phyloP scores from a whole-genome alignment of 2,888 invertebrate genomes.

The Phengaris alcon region DNA sequence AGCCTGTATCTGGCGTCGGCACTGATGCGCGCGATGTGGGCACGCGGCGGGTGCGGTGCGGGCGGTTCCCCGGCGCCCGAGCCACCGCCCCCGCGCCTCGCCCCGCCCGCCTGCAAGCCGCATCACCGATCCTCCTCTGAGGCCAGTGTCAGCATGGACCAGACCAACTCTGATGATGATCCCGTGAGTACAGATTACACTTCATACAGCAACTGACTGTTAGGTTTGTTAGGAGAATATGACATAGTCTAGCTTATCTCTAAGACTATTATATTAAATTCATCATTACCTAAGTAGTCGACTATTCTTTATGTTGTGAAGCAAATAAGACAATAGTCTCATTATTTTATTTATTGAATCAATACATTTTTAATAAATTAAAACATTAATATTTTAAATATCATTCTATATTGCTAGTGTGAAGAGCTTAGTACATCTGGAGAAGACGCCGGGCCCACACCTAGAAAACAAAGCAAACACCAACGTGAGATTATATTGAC shows the following conservation, averaged over 20 bases:
- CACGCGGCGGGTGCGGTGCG: constrained; percentile 76
- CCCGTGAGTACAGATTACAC: constrained; percentile 53
- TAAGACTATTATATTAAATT: too few species aligned
- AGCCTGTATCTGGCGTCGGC: constrained; percentile 94
- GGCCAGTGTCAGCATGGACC: constrained; percentile 89
- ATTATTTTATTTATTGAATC: too few species aligned
- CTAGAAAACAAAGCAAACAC: constrained; percentile 80
- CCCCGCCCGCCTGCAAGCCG: constrained; percentile 68
- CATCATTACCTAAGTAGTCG: too few species aligned
- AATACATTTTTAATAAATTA: too few species aligned
- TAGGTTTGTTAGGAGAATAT: too few species aligned
- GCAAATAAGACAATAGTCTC: too few species aligned
- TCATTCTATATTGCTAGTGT: constrained; percentile 59
- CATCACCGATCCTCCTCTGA: constrained; percentile 84
- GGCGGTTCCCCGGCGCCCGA: constrained; percentile 62
- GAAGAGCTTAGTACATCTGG: constrained; percentile 79
- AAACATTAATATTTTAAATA: neutral
- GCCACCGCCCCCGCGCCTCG: constrained; percentile 73
- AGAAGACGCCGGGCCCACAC: constrained; percentile 80
- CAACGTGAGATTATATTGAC: constrained; percentile 70
- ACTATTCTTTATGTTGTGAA: too few species aligned
- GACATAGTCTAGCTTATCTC: too few species aligned
- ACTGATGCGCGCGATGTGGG: constrained; percentile 94
- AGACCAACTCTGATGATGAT: constrained; percentile 89
- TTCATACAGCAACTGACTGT: too few species aligned